Percentiles rank a stretch among this genome's conserved stretches.
phyloP scores from a whole-genome alignment of 92 coral and sea anemone genomes.

The Porites cylindrica region DNA sequence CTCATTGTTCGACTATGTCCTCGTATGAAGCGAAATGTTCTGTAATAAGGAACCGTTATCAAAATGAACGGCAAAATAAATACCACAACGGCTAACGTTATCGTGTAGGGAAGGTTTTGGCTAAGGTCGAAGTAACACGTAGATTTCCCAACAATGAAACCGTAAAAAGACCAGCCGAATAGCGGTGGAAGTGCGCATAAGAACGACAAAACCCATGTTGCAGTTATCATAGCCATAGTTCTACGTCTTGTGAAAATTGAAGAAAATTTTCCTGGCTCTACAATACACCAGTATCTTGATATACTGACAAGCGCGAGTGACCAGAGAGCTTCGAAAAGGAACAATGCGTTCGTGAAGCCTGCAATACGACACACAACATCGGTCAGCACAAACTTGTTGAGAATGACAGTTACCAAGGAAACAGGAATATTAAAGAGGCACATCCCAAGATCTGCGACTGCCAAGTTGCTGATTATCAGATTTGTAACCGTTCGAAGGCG shows the following conservation, averaged over 20 bases:
- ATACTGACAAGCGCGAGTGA: slow-evolving; percentile 84
- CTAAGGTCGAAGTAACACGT: slow-evolving; percentile 70
- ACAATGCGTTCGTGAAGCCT: slow-evolving; percentile 80
- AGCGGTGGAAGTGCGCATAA: slow-evolving; percentile 80
- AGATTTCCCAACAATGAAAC: slow-evolving; percentile 63
- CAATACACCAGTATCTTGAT: slow-evolving; percentile 85
- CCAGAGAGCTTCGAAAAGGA: slow-evolving; percentile 81
- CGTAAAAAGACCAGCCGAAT: slow-evolving; percentile 74
- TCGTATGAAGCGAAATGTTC: slow-evolving; percentile 83
- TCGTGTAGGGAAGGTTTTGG: slow-evolving; percentile 70
- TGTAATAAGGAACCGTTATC: slow-evolving; percentile 78
- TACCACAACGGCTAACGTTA: slow-evolving; percentile 65
- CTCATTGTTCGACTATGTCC: slow-evolving; percentile 73
- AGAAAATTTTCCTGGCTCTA: slow-evolving; percentile 78
- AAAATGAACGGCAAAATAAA: slow-evolving; percentile 74
- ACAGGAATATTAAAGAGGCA: slow-evolving; percentile 85
- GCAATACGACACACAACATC: slow-evolving; percentile 65
- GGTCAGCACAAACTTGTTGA: slow-evolving; percentile 59
- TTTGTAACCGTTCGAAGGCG: slow-evolving; percentile 85
- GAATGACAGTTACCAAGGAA: slow-evolving; percentile 69
- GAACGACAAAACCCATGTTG: slow-evolving; percentile 76
- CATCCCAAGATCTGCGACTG: slow-evolving; percentile 85
- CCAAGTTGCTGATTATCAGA: slow-evolving; percentile 81
- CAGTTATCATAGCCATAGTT: slow-evolving; percentile 70
- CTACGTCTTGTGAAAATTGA: slow-evolving; percentile 69